These are phyloP conservation scores for Rafetus swinhoei DNA, from an alignment of 2,113 vertebrate genomes.

Conservation along the genomic window DNA sequence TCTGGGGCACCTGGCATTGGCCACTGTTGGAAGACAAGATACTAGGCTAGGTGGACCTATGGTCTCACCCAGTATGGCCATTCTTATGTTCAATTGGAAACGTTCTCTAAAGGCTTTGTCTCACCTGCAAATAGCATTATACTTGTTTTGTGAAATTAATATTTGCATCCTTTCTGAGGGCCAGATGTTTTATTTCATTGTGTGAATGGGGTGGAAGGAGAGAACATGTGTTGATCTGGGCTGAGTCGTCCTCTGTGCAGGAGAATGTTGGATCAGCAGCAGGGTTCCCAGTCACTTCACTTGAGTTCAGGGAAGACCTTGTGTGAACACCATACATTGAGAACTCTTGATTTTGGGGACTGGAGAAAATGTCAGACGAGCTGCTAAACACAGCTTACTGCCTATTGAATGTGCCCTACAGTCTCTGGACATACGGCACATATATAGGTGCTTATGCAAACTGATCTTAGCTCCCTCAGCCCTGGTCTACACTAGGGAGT, in stretches of 20 bases:
- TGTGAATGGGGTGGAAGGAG: background rate
- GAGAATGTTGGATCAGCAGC: background rate
- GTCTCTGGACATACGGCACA: background rate
- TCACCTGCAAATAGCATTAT: background rate
- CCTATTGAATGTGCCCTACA: background rate
- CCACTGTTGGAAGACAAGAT: too few species aligned
- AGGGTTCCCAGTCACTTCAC: background rate
- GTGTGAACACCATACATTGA: background rate
- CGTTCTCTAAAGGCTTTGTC: background rate
- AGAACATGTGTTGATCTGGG: background rate
- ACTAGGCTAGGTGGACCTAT: too few species aligned
- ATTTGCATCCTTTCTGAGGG: background rate
- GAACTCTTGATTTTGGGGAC: background rate
- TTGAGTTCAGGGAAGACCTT: background rate
- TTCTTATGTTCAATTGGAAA: background rate
- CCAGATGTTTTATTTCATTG: background rate
- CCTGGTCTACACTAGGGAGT: too few species aligned
- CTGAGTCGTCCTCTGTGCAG: background rate
- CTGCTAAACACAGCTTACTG: background rate
- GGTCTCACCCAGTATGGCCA: too few species aligned
- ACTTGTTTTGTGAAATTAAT: background rate
- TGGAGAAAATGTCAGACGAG: background rate
- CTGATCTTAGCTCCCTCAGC: background rate
- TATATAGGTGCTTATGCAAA: background rate
- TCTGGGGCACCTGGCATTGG: too few species aligned